Evolutionary conservation across 2,888 invertebrate genomes (phyloP), one percentile per base, ranked within the genome.

Genomic region (Dioctria rufipes): DNA sequence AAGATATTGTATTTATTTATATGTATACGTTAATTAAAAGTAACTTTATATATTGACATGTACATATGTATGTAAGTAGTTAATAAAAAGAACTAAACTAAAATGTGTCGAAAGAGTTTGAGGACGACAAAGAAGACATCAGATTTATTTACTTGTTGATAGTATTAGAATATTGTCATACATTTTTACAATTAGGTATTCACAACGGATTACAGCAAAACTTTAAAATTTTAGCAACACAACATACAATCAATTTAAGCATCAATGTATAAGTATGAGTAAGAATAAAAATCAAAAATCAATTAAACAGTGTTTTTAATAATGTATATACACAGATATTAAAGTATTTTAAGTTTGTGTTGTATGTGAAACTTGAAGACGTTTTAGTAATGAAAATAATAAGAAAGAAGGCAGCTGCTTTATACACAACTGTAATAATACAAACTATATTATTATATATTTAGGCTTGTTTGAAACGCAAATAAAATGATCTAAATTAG

Each of bases 51-150:
- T 25, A 25, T 25, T 25, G 25, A 25, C 25, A 25, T 25, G 2
- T 25, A n/a, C n/a, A 25, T 25, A 25, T 25, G 25, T 25, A 25
- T 25, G 25, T 25, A 25, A 25, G 25, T 25, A 25, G 25, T 25
- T 25, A 25, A 25, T 25, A 25, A 25, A 25, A 25, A 25, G 25
- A 2, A 25, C 25, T 25, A 25, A 25, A 25, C 25, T 25, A 51
- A 51, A 71, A 51, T 54, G 5, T 39, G 5, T 54, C 11, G 9
- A 43, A 67, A 67, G 25, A 67, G 46, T 54, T 71, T 25, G 2
- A 25, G 25, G 25, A 25, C 25, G 25, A 54, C 65, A 80, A 81
- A 81, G 81, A 81, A 81, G 81, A 81, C 81, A 81, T 81, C 81
- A 81, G 81, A 81, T 46, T 81, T 73, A 13, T 25, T 0, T 25